Evolutionary conservation across 2,113 vertebrate genomes (phyloP).

Genomic region (Scolopax mira): DNA sequence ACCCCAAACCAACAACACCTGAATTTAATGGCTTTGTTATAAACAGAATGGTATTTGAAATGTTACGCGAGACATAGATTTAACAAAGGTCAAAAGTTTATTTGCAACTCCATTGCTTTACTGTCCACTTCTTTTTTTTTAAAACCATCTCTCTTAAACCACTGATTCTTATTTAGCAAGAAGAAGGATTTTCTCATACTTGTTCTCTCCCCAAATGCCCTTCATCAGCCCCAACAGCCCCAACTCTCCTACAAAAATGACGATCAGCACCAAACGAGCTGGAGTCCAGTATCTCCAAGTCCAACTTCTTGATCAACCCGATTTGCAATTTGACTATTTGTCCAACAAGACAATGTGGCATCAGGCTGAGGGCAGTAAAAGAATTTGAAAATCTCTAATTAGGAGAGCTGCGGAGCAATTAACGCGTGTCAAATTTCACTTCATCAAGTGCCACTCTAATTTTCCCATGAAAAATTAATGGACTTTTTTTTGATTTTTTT

Average conservation of each 20-base stretch:
- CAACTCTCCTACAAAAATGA: neutral
- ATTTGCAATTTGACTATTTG: conserved; percentile 73
- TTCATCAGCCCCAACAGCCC: neutral
- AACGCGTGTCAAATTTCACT: conserved; percentile 96
- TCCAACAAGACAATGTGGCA: conserved; percentile 76
- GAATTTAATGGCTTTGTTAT: neutral
- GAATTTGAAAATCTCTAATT: conserved; percentile 94
- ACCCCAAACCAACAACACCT: no score
- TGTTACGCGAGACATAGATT: neutral
- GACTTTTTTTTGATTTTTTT: conserved; percentile 47
- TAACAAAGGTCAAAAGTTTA: conserved; percentile 10
- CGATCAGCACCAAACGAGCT: neutral
- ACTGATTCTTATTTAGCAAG: neutral
- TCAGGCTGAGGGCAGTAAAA: conserved; percentile 83
- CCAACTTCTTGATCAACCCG: conserved; percentile 64
- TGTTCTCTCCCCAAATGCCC: neutral
- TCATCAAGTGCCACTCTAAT: conserved; percentile 96
- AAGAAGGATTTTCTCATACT: neutral
- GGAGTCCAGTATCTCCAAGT: neutral
- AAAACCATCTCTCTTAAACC: neutral
- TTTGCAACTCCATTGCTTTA: conserved; percentile 9
- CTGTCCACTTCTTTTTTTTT: neutral
- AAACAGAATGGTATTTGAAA: neutral
- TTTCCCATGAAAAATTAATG: conserved; percentile 89
- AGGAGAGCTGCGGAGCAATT: conserved; percentile 94